Percentiles rank a stretch among this genome's conserved stretches.
Conservation (phyloP, 35 echinoderm and acorn worm species). For the Strongylocentrotus purpuratus region DNA sequence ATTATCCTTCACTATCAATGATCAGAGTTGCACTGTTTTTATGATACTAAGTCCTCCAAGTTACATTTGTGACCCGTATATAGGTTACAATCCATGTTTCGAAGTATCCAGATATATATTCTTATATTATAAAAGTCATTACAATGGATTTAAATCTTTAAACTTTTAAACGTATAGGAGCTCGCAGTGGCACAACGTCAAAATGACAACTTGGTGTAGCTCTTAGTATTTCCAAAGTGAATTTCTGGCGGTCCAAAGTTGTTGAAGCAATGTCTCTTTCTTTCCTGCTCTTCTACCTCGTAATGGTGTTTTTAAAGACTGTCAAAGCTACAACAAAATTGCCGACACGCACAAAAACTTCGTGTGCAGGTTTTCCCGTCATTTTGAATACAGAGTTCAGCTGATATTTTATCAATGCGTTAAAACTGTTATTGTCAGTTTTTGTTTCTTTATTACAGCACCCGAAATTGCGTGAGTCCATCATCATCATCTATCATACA, state of each 20-base stretch:
- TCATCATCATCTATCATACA: conserved; percentile 12
- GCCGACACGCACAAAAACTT: neutral
- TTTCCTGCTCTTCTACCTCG: neutral
- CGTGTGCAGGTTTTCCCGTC: neutral
- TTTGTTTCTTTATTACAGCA: neutral
- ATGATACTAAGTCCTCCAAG: no score
- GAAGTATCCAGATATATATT: no score
- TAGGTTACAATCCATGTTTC: no score
- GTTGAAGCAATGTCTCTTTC: neutral
- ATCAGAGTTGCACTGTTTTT: neutral
- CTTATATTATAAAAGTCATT: neutral
- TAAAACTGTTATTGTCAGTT: neutral
- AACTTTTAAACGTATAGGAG: neutral
- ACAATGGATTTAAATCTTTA: neutral
- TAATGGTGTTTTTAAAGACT: no score
- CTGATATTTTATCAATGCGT: neutral
- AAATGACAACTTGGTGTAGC: neutral
- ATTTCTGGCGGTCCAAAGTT: neutral
- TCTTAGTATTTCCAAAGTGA: neutral
- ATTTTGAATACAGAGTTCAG: conserved; percentile 3
- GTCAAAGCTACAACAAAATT: neutral
- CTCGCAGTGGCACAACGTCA: neutral
- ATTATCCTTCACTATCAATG: no score
- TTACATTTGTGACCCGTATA: no score
- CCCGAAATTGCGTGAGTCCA: neutral